Base-by-base conservation (phyloP, 2,113 vertebrate genomes). In the Oryzias curvinotus region DNA sequence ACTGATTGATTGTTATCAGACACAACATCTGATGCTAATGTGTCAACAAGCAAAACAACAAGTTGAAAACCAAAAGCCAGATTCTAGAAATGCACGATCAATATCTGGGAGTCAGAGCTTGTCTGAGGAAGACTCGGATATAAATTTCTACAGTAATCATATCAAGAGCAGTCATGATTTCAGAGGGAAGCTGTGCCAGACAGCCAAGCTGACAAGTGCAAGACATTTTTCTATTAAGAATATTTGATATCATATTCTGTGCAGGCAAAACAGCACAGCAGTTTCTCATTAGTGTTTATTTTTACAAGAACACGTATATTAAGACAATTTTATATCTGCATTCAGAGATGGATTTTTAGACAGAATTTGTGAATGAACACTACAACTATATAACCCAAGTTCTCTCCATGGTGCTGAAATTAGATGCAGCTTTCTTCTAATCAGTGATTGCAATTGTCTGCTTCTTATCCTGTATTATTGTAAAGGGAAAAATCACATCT, bases 351-450 rank as follows among this genome's bases (percentile, higher is more conserved):
- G 48, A 52, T 60, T 48, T n/a, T 57, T 10, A 44, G 28, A 68
- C 26, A 26, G 10, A 3, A 36, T 45, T 47, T 50, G 19, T 25
- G 48, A 26, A 54, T 36, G 43, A 68, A 28, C 28, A 46, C 36
- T 46, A 43, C 47, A 52, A 45, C 52, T 54, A 36, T 44, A 23
- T 54, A 19, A 7, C 2, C 14, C 43, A 49, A 64, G 68, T 68
- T 71, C 78, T 82, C 41, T 86, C 80, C 82, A 75, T 70, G 75
- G 75, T 80, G 75, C 78, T 86, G 78, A 83, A 78, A 74, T 66
- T 26, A n/a, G 25, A 42, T 10, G 2, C 14, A 10, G 44, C 52
- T 12, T 18, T 26, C 25, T 36, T 17, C 25, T 28, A 8, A 43
- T 36, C 41, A 62, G 5, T 62, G 17, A 14, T 45, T 54, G 49